phyloP scores from a whole-genome alignment of 2,113 vertebrate genomes.

The Sebastes fasciatus region DNA sequence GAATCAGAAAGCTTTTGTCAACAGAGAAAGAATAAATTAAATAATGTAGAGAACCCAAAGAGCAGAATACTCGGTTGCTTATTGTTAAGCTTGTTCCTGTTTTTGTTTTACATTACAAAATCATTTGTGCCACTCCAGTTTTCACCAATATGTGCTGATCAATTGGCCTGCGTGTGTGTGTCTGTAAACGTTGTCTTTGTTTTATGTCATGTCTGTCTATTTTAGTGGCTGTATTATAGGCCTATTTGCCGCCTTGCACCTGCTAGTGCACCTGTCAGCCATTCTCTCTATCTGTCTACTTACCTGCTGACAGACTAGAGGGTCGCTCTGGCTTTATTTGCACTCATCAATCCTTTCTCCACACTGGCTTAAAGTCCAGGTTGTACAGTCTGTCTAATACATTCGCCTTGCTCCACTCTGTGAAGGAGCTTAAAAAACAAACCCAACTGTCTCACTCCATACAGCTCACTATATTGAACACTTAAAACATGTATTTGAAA shows the following conservation, averaged over 20 bases:
- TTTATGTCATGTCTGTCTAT: not conserved
- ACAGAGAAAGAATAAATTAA: slow-evolving; percentile 6
- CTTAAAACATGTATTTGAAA: not conserved
- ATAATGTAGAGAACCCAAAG: not conserved
- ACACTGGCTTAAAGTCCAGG: slow-evolving; percentile 32
- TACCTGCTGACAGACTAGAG: slow-evolving; percentile 26
- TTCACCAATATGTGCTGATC: not conserved
- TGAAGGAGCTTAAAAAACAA: slow-evolving; percentile 26
- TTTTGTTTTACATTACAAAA: slow-evolving; percentile 5
- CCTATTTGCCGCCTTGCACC: not conserved
- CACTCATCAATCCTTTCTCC: slow-evolving; percentile 49
- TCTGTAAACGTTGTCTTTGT: not conserved
- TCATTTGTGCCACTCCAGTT: not conserved
- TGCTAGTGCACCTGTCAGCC: slow-evolving; percentile 5
- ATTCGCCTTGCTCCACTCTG: slow-evolving; percentile 15
- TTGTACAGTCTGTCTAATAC: slow-evolving; percentile 31
- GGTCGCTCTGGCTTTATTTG: slow-evolving; percentile 40
- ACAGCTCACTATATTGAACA: not conserved
- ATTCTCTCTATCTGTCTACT: slow-evolving; percentile 13
- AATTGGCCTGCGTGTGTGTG: not conserved
- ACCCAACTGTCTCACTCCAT: not conserved
- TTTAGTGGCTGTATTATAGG: not conserved
- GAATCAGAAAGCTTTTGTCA: slow-evolving; percentile 30
- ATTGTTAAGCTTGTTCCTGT: not conserved
- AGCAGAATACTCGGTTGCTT: not conserved